A percentile compares a stretch with the other conserved stretches of the same genome.
Evolutionary conservation across 2,797 vertebrate species (phyloP).

Genomic region (Mus minutoides): DNA sequence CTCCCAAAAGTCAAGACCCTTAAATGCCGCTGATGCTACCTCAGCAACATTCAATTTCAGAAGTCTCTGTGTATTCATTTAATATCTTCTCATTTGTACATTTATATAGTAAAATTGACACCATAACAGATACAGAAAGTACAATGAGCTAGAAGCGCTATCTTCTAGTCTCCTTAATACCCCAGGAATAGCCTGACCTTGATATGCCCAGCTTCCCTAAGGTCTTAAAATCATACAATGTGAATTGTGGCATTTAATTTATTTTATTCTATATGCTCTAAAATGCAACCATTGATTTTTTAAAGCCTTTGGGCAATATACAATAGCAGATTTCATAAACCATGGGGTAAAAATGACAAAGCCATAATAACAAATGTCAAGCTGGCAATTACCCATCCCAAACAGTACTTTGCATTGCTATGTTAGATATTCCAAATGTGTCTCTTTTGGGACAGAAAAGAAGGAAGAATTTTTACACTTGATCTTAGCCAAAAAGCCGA

Average conservation of each 20-base stretch:
- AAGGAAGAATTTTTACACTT: slow-evolving; percentile 48
- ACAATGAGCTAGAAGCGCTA: slow-evolving; percentile 76
- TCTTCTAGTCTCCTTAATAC: slow-evolving; percentile 68
- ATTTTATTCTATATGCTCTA: slow-evolving; percentile 82
- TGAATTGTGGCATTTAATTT: slow-evolving; percentile 84
- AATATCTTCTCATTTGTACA: slow-evolving; percentile 76
- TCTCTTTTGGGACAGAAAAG: slow-evolving; percentile 67
- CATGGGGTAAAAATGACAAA: slow-evolving; percentile 82
- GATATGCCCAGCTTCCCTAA: slow-evolving; percentile 81
- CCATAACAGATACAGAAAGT: slow-evolving; percentile 77
- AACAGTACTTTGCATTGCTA: slow-evolving; percentile 73
- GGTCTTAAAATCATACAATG: slow-evolving; percentile 83
- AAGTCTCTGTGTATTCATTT: slow-evolving; percentile 57
- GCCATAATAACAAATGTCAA: slow-evolving; percentile 83
- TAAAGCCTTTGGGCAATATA: slow-evolving; percentile 82
- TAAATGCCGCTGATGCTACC: slow-evolving; percentile 37
- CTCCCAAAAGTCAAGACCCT: slow-evolving; percentile 65
- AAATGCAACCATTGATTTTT: slow-evolving; percentile 84
- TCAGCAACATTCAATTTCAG: slow-evolving; percentile 59
- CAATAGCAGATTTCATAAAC: slow-evolving; percentile 82
- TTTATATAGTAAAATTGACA: slow-evolving; percentile 75
- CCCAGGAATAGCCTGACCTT: slow-evolving; percentile 80
- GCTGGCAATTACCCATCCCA: slow-evolving; percentile 81
- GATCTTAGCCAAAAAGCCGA: no score
- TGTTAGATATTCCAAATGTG: slow-evolving; percentile 68